Percentiles rank a stretch among this genome's conserved stretches.
phyloP scores from a whole-genome alignment of 2,113 vertebrate species.

The Chaenogobius annularis region DNA sequence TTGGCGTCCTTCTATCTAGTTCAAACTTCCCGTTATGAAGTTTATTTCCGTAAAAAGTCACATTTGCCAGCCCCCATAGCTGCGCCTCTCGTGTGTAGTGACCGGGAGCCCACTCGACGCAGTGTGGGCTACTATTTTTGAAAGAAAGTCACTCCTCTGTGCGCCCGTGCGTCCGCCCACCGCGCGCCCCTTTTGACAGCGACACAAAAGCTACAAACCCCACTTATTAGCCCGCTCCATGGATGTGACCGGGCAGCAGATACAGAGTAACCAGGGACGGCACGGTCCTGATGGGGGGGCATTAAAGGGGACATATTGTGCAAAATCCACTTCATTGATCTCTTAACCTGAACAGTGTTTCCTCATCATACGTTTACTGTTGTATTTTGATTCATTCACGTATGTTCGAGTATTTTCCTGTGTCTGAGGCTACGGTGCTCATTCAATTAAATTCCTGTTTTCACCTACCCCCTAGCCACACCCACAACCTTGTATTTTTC shows the following conservation, averaged over 20 bases:
- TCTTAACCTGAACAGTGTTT: no score
- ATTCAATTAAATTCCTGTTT: no score
- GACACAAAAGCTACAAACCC: slow-evolving; percentile 10
- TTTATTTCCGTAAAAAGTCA: slow-evolving; percentile 39
- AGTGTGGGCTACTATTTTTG: slow-evolving; percentile 45
- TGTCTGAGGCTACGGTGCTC: no score
- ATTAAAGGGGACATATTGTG: not conserved
- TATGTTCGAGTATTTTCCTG: no score
- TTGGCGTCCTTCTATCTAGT: not conserved
- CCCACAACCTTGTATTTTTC: no score
- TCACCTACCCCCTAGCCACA: no score
- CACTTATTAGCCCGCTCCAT: not conserved
- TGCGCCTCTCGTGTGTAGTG: slow-evolving; percentile 9
- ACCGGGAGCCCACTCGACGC: slow-evolving; percentile 23
- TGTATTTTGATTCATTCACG: no score
- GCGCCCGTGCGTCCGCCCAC: slow-evolving; percentile 18
- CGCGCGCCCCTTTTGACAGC: slow-evolving; percentile 20
- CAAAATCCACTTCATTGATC: no score
- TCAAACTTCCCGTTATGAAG: slow-evolving; percentile 39
- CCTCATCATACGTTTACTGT: no score
- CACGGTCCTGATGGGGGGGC: not conserved
- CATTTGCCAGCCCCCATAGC: slow-evolving; percentile 33
- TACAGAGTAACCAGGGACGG: not conserved
- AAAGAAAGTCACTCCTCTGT: slow-evolving; percentile 64
- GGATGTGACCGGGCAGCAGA: not conserved